Evolutionary conservation across 2,888 invertebrate species (phyloP).

Genomic region (Germaria angustata): DNA sequence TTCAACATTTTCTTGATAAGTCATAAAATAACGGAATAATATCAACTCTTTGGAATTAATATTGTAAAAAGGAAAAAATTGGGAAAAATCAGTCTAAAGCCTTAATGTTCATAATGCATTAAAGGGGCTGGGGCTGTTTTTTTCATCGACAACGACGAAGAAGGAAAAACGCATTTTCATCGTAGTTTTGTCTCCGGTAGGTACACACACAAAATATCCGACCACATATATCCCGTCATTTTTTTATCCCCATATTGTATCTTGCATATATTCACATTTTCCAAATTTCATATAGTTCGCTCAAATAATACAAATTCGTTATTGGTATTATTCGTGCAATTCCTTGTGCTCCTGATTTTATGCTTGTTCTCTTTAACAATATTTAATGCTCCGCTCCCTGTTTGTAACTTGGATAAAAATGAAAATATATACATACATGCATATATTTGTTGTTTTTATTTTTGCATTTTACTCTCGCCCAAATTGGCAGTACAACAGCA

Average conservation of each 20-base stretch:
- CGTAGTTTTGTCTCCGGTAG: conserved; percentile 78
- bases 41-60: conserved; percentile 16
- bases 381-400: conserved; percentile 35
- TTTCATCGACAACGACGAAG: conserved; percentile 58
- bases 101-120: conserved; percentile 67
- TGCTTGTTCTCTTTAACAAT: conserved; percentile 46
- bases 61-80: conserved; percentile 6
- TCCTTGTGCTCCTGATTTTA: conserved; percentile 60
- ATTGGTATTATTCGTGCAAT: conserved; percentile 33
- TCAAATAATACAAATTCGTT: conserved; percentile 50
- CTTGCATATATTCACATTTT: conserved; percentile 58
- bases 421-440: not conserved
- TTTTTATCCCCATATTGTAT: conserved; percentile 62
- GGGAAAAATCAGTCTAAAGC: conserved; percentile 43
- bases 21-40: not conserved
- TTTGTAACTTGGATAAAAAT: conserved; percentile 39
- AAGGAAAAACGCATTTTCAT: conserved; percentile 72
- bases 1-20: not conserved
- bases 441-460: conserved; percentile 23
- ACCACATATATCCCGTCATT: conserved; percentile 62
- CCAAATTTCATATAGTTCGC: conserved; percentile 52
- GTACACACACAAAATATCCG: conserved; percentile 78
- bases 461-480: conserved; percentile 46
- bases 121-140: conserved; percentile 78
- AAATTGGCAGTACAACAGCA: conserved; percentile 17